Base-by-base conservation (phyloP, 2,113 vertebrate species). In the Telmatochromis brichardi region DNA sequence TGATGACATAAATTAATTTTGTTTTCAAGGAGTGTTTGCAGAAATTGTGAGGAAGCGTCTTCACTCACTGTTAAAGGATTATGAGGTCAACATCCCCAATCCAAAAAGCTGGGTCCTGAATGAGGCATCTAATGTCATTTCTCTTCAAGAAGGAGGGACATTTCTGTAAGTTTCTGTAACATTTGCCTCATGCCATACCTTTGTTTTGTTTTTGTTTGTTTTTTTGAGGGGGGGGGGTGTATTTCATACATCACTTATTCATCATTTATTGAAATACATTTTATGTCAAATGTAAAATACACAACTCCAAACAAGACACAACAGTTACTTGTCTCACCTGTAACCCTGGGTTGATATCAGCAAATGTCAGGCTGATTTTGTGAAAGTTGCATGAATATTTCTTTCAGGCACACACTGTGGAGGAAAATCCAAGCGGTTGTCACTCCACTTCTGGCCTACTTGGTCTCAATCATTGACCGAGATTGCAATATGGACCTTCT, bases 91-190 rank as follows among this genome's bases (percentile, higher is more conserved):
- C 17, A 23, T 80, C 19, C 68, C 15, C 6, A 82, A 11, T 85
- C 90, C 87, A 68, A 85, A 82, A 23, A 82, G 50, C 68, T 91
- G 90, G 90, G 79, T 91, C 23, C 33, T 91, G 1, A 89, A 4
- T 9, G 87, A 82, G n/a, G 90, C 90, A 9, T 91, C 85, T 28
- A 91, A 89, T 85, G 17, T 85, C 68, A 50, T 7, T 47, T 57
- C 90, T 57, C 90, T 91, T 73, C 90, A 91, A 82, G 90, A 91
- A 11, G 90, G 90, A 3, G 90, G 90, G 7, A 91, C 90, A 1
- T 91, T 91, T 17, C 19, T 89, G 90, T 91, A 87, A 65, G 90
- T 84, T 31, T 63, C 11, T 73, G 0, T 10, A 53, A 28, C 4
- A 58, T n/a, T 45, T 81, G 45, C 14, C 4, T 19, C 21, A 15